phyloP scores from a whole-genome alignment of 2,888 invertebrate genomes.

The Mactromeris polynyma region DNA sequence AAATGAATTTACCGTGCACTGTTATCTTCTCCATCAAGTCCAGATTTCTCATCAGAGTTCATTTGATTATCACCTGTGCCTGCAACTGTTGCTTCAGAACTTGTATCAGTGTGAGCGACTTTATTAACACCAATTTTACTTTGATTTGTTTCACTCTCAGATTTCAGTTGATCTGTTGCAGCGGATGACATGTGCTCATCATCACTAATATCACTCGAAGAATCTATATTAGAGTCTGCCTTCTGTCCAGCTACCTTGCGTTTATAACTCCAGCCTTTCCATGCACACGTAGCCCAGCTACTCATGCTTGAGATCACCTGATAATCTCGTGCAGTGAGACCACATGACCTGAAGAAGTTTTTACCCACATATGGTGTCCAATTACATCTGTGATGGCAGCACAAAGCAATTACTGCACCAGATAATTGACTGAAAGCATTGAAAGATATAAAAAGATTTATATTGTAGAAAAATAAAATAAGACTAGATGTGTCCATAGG shows the following conservation, averaged over 20 bases:
- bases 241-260: constrained; percentile 31
- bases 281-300: constrained; percentile 95
- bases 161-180: background rate
- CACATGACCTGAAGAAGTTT: constrained; percentile 88
- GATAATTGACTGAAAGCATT: constrained; percentile 61
- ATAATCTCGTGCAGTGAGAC: constrained; percentile 90
- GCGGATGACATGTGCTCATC: background rate
- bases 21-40: background rate
- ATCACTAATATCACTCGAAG: background rate
- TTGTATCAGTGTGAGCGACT: background rate
- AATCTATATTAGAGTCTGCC: background rate
- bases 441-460: background rate
- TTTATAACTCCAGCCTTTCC: constrained; percentile 76
- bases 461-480: too few species aligned
- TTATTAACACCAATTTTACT: background rate
- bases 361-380: constrained; percentile 92
- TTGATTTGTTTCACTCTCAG: background rate
- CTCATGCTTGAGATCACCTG: constrained; percentile 93
- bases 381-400: constrained; percentile 96
- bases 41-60: background rate
- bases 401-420: constrained; percentile 92
- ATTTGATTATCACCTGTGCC: background rate
- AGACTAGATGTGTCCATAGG: too few species aligned
- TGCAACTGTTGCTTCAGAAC: background rate
- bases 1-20: background rate